These are phyloP conservation scores for Otus sunia DNA, from an alignment of 2,113 vertebrate genomes.

Conservation along the genomic window DNA sequence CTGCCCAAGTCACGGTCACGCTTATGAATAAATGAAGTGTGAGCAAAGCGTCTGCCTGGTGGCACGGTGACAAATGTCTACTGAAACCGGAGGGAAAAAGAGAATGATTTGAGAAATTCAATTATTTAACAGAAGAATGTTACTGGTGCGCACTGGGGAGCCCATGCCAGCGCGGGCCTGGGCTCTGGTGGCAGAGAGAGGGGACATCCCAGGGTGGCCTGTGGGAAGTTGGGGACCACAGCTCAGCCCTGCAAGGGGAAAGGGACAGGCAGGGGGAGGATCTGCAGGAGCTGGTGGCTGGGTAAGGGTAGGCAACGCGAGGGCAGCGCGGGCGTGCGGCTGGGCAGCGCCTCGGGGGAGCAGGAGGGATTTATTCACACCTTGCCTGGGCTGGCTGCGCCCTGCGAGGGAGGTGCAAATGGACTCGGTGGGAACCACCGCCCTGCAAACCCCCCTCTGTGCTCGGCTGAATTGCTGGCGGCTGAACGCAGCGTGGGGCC, in stretches of 20 bases:
- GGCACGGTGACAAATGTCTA: conserved; percentile 49
- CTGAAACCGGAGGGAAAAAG: conserved; percentile 40
- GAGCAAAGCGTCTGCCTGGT: conserved; percentile 53
- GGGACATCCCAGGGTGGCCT: accelerated
- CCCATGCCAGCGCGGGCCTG: accelerated
- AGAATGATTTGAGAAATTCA: conserved; percentile 52
- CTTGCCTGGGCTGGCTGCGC: background rate
- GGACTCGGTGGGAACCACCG: background rate
- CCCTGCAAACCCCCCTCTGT: background rate
- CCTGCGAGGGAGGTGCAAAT: background rate
- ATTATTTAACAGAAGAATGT: conserved; percentile 60
- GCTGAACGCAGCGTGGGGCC: accelerated
- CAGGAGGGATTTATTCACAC: background rate
- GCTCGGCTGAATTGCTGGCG: background rate
- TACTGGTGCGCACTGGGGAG: background rate
- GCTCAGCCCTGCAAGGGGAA: accelerated
- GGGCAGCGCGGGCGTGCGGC: background rate
- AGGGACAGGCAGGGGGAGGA: background rate
- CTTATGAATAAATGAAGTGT: conserved; percentile 54
- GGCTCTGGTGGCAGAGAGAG: accelerated
- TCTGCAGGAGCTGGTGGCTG: background rate
- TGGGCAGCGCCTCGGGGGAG: background rate
- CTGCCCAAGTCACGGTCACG: background rate
- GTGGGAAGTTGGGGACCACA: accelerated
- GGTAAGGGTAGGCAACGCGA: background rate